A percentile compares a stretch with the other conserved stretches of the same genome.
Conservation (phyloP, 2,888 invertebrate species). For the Lasioglossum leucozonium region DNA sequence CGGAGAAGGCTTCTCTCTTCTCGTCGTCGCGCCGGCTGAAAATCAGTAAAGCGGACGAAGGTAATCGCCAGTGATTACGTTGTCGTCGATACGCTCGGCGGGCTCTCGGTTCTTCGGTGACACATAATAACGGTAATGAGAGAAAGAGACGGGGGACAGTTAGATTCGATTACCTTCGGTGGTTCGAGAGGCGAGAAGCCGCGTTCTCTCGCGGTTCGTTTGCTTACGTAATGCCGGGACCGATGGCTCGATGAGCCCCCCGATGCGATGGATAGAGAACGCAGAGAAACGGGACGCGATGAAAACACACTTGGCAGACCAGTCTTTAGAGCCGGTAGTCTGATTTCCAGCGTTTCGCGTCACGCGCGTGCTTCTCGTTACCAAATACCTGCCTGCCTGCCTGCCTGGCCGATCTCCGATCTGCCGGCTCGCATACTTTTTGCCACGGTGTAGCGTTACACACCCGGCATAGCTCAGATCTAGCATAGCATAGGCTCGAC, state of each 20-base stretch:
- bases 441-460: slow-evolving; percentile 34
- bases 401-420: slow-evolving; percentile 1
- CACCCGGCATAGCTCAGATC: slow-evolving; percentile 15
- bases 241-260: slow-evolving; percentile 35
- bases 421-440: slow-evolving; percentile 17
- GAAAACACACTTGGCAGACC: background rate
- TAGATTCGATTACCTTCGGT: slow-evolving; percentile 66
- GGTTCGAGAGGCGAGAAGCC: slow-evolving; percentile 24
- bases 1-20: slow-evolving; percentile 37
- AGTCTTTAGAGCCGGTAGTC: slow-evolving; percentile 16
- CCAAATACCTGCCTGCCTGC: slow-evolving; percentile 14
- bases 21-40: slow-evolving; percentile 43
- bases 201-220: slow-evolving; percentile 59
- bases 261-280: background rate
- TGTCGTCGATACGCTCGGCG: slow-evolving; percentile 53
- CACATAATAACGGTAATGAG: slow-evolving; percentile 66
- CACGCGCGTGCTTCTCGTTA: slow-evolving; percentile 18
- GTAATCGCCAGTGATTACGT: slow-evolving; percentile 71
- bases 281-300: background rate
- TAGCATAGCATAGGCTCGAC: background rate
- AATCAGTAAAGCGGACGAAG: slow-evolving; percentile 69
- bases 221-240: slow-evolving; percentile 55
- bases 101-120: slow-evolving; percentile 39
- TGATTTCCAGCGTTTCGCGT: slow-evolving; percentile 20
- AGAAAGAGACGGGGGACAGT: slow-evolving; percentile 69